Conservation (phyloP, 2,113 vertebrate species). For the Oreocharis arfaki region DNA sequence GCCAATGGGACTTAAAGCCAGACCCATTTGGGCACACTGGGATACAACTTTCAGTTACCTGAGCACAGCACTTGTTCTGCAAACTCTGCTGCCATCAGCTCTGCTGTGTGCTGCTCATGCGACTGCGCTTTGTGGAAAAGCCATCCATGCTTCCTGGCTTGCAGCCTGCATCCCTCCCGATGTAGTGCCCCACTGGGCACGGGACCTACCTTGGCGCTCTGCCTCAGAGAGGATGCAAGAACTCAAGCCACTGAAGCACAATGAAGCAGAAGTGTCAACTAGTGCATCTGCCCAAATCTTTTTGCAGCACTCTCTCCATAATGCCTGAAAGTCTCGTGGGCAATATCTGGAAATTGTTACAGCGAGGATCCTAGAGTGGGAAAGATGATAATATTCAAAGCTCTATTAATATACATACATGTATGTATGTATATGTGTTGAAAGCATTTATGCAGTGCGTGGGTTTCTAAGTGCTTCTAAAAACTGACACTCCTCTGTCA, state of each 20-base stretch:
- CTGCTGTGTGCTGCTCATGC: background rate
- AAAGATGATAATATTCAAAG: background rate
- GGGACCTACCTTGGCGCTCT: background rate
- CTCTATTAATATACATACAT: background rate
- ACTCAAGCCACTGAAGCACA: background rate
- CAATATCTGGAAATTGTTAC: background rate
- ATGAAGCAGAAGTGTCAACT: background rate
- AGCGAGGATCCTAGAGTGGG: background rate
- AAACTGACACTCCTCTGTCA: conserved; percentile 5
- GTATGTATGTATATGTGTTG: background rate
- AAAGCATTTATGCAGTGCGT: background rate
- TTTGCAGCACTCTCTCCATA: fast-evolving
- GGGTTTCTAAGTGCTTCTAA: conserved; percentile 38
- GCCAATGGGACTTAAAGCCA: fast-evolving
- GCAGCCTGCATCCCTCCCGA: fast-evolving
- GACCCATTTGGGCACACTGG: background rate
- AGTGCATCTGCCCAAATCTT: background rate
- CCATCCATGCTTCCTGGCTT: background rate
- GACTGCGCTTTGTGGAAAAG: fast-evolving
- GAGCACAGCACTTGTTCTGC: background rate
- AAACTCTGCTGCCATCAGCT: background rate
- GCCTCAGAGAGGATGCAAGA: background rate
- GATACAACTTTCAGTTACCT: background rate
- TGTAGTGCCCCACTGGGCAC: fast-evolving
- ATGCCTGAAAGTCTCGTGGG: background rate